phyloP scores from a whole-genome alignment of 2,888 invertebrate genomes.

The Scaptomyza cyrtandrae region DNA sequence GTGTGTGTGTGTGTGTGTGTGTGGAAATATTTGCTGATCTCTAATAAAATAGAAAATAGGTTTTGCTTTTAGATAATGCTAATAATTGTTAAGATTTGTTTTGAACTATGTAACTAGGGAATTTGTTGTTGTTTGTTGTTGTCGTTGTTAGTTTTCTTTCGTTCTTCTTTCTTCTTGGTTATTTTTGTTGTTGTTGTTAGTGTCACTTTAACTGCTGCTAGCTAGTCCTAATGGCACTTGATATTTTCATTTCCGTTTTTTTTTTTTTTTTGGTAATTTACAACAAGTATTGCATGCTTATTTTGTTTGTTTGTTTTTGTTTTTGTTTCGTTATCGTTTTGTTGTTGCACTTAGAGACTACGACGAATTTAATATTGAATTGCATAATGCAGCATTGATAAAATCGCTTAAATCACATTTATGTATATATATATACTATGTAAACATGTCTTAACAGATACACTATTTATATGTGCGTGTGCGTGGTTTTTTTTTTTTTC shows the following conservation, averaged over 20 bases:
- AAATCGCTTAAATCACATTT: slow-evolving; percentile 84
- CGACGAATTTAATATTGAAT: slow-evolving; percentile 80
- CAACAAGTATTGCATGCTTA: slow-evolving; percentile 76
- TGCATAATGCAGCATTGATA: slow-evolving; percentile 81
- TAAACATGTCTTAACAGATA: slow-evolving; percentile 70
- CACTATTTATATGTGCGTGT: slow-evolving; percentile 51
- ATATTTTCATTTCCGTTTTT: slow-evolving; percentile 59
- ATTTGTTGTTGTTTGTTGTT: slow-evolving; percentile 19
- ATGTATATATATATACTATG: slow-evolving; percentile 67
- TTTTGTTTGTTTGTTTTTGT: slow-evolving; percentile 31
- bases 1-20: slow-evolving; percentile 6
- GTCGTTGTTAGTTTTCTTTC: slow-evolving; percentile 15
- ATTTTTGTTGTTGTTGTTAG: slow-evolving; percentile 43
- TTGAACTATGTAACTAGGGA: slow-evolving; percentile 18
- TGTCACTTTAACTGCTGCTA: slow-evolving; percentile 62
- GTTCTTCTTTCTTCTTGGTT: slow-evolving; percentile 18
- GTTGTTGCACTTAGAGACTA: slow-evolving; percentile 68
- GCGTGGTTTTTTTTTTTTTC: slow-evolving; percentile 5
- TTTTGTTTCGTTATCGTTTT: slow-evolving; percentile 29
- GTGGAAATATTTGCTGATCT: slow-evolving; percentile 32
- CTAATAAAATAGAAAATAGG: slow-evolving; percentile 25
- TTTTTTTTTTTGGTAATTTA: slow-evolving; percentile 72
- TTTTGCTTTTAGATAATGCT: slow-evolving; percentile 15
- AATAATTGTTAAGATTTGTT: slow-evolving; percentile 22
- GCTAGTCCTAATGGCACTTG: slow-evolving; percentile 79